Evolutionary conservation across 2,113 vertebrate species (phyloP).

Genomic region (Chaetorhynchus papuensis): DNA sequence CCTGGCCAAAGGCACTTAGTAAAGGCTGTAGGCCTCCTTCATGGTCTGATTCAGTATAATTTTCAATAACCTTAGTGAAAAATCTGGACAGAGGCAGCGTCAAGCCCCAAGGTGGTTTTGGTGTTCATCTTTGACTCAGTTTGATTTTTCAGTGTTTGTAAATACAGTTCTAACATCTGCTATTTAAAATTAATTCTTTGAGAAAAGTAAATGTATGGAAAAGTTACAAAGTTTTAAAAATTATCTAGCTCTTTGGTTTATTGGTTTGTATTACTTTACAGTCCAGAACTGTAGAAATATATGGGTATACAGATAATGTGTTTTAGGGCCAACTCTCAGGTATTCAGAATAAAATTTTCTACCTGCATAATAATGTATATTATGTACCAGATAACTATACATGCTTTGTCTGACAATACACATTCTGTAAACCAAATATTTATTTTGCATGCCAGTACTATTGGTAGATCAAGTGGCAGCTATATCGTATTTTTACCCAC

Average conservation of each 20-base stretch:
- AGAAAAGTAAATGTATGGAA: not conserved
- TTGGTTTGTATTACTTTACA: not conserved
- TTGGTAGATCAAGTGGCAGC: constrained; percentile 53
- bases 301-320: not conserved
- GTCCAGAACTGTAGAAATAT: not conserved
- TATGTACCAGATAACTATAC: not conserved
- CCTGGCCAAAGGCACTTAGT: not conserved
- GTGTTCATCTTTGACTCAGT: not conserved
- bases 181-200: not conserved
- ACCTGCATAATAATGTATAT: not conserved
- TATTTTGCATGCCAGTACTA: constrained; percentile 21
- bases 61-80: not conserved
- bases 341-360: constrained; percentile 17
- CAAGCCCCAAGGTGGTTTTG: not conserved
- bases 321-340: constrained; percentile 54
- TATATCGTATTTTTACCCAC: constrained; percentile 34
- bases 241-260: not conserved
- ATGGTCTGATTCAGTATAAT: not conserved
- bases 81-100: not conserved
- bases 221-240: not conserved
- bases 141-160: not conserved
- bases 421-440: constrained; percentile 36
- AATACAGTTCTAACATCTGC: not conserved
- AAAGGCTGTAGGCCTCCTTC: not conserved
- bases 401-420: not conserved